Base-by-base conservation (phyloP, 1,140 invertebrate genomes). In the Drosophila rufa region DNA sequence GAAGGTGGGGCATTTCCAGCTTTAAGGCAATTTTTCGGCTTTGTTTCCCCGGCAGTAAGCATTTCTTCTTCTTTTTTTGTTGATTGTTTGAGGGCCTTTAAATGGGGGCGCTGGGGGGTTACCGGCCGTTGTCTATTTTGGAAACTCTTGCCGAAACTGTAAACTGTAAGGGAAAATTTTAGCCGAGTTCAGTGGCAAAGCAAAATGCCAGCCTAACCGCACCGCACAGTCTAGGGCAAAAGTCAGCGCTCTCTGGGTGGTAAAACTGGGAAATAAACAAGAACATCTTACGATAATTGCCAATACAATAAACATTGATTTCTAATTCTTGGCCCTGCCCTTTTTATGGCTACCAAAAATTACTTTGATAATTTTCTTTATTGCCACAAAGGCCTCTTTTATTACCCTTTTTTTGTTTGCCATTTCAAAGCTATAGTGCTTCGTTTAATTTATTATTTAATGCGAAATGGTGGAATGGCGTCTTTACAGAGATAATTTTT, bases 11-110 rank as follows among this genome's bases (percentile, higher is more conserved):
- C 45, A 79, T 69, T 79, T 71, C 30, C 75, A 62, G 67, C 75
- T 80, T 51, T 48, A 59, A 83, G 76, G 61, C 81, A 84, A 62
- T 80, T 84, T 79, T 86, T 86, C 66, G 82, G 75, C 82, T 82
- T 86, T 85, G 79, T 85, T 86, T 82, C 82, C 75, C 65, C 69
- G 75, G 66, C 82, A 85, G 60, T 70, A 58, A 69, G 66, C 66
- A 69, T 58, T 57, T 65, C 48, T 43, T 45, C 48, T 58, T 46
- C 22, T 45, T 56, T 22, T 27, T 55, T 60, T 68, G 58, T 30
- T 51, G 51, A 53, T 68, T 50, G 71, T 78, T 69, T 81, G 64
- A 67, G 78, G 80, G 80, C 71, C 64, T 70, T 75, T 51, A 71
- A 66, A 80, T 70, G 62, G 33, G 48, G 43, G n/a, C 27, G 27